Base-by-base conservation (phyloP, 1,140 invertebrate genomes). In the Danaus plexippus region DNA sequence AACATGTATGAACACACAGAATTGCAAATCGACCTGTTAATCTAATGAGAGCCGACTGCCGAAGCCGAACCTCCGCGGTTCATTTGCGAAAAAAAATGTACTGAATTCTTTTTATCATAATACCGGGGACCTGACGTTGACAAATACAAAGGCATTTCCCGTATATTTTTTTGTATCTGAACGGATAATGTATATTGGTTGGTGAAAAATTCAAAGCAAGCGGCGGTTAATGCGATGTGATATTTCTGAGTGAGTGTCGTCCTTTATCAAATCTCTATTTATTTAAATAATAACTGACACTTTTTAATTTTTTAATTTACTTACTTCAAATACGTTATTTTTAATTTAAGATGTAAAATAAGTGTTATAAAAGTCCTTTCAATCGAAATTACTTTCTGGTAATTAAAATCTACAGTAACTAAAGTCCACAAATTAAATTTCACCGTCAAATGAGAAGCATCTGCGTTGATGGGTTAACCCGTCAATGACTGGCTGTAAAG, bases 1-100 rank as follows among this genome's bases (percentile, higher is more conserved):
- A 85, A 85, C 82, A 85, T 79, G 75, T 71, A 54, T 69, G 73
- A 73, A 80, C 76, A 79, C 69, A 84, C 80, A 71, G 82, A 85
- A 83, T 85, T 80, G 71, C 75, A 83, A 83, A 85, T 83, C 79
- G 79, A 72, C 82, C 75, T 76, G 82, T 76, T 85, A 85, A 85
- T 85, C 82, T 83, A 85, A 85, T 85, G 83, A 83, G 77, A 71
- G 77, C 22, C 22, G 22, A 32, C 22, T 32, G 22, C 22, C 22
- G 22, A 57, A 69, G 67, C 75, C 70, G 52, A 51, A 62, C 51
- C 69, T 71, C 71, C 71, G 83, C 79, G 82, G 75, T 80, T 85
- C 82, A 85, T 85, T 85, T 85, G 75, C 57, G 71, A 74, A 79
- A 83, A n/a, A 75, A 84, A 85, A 82, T 80, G 74, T 77, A 63